Percentiles rank a stretch among this genome's conserved stretches.
Evolutionary conservation across 2,888 invertebrate species (phyloP).

Genomic region (Halictus quadricinctus): DNA sequence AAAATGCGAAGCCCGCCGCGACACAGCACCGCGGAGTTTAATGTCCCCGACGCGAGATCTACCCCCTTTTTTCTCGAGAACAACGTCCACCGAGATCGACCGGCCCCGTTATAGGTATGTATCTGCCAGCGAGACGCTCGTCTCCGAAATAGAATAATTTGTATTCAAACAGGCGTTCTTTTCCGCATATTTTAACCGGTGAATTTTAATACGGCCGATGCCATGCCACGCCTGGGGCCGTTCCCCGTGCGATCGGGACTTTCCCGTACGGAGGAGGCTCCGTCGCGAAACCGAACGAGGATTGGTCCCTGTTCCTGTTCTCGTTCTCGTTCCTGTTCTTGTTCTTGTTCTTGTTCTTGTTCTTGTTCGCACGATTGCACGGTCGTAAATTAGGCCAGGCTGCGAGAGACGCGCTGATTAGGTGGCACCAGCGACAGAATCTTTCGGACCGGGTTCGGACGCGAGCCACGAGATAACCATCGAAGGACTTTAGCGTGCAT

Average conservation of each 20-base stretch:
- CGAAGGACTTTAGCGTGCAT: background rate
- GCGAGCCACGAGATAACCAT: background rate
- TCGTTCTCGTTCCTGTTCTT: background rate
- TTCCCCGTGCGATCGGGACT: background rate
- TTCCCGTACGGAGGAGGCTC: background rate
- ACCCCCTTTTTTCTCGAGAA: conserved; percentile 55
- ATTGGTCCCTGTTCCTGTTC: background rate
- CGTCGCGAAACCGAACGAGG: background rate
- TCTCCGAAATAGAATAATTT: conserved; percentile 38
- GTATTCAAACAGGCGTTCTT: conserved; percentile 37
- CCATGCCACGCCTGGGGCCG: background rate
- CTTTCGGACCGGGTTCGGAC: background rate
- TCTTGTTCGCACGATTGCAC: background rate
- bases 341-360: conserved; percentile 1
- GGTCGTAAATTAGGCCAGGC: background rate
- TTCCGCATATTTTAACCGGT: conserved; percentile 33
- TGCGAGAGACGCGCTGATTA: background rate
- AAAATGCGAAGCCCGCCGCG: conserved; percentile 71
- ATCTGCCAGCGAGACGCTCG: conserved; percentile 22
- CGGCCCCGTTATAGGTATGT: conserved; percentile 60
- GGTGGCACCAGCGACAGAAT: background rate
- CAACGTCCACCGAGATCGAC: conserved; percentile 59
- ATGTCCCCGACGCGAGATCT: conserved; percentile 58
- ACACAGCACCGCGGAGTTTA: conserved; percentile 65
- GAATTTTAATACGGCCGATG: conserved; percentile 25